Conservation (phyloP, 92 coral and sea anemone species). For the Blastomussa wellsi region DNA sequence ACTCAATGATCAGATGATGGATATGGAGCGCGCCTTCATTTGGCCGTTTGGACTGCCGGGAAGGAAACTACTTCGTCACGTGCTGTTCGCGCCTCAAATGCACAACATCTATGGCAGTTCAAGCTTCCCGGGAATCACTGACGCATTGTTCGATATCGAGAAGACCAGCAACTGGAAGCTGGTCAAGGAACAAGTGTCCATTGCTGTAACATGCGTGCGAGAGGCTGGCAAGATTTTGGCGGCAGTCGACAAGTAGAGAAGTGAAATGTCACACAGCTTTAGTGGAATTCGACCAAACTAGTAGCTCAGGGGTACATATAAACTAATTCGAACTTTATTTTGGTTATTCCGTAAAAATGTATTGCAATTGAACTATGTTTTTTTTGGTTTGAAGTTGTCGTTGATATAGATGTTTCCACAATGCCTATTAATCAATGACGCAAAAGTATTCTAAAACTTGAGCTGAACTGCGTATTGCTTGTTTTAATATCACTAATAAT, state of each 20-base stretch:
- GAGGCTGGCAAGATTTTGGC: slow-evolving; percentile 69
- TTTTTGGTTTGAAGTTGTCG: too few relatives aligned
- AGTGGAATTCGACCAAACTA: background rate
- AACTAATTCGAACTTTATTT: too few relatives aligned
- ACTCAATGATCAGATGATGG: slow-evolving; percentile 82
- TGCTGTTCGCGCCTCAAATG: slow-evolving; percentile 76
- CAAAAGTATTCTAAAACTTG: too few relatives aligned
- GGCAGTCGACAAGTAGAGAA: slow-evolving; percentile 20
- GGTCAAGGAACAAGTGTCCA: slow-evolving; percentile 75
- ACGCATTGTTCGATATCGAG: slow-evolving; percentile 58
- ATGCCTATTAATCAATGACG: too few relatives aligned
- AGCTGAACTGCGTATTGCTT: too few relatives aligned
- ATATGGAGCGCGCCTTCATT: slow-evolving; percentile 76
- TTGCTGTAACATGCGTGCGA: slow-evolving; percentile 69
- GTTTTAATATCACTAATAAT: too few relatives aligned
- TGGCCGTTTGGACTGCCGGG: slow-evolving; percentile 89
- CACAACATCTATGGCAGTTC: slow-evolving; percentile 71
- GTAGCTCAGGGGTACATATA: too few relatives aligned
- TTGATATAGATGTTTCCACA: too few relatives aligned
- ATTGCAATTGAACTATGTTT: too few relatives aligned
- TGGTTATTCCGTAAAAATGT: too few relatives aligned
- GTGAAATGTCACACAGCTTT: background rate
- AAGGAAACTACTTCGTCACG: slow-evolving; percentile 72
- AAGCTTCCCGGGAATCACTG: slow-evolving; percentile 78
- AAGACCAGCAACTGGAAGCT: slow-evolving; percentile 75